phyloP scores from a whole-genome alignment of 2,113 vertebrate genomes.

The Toxostoma redivivum region DNA sequence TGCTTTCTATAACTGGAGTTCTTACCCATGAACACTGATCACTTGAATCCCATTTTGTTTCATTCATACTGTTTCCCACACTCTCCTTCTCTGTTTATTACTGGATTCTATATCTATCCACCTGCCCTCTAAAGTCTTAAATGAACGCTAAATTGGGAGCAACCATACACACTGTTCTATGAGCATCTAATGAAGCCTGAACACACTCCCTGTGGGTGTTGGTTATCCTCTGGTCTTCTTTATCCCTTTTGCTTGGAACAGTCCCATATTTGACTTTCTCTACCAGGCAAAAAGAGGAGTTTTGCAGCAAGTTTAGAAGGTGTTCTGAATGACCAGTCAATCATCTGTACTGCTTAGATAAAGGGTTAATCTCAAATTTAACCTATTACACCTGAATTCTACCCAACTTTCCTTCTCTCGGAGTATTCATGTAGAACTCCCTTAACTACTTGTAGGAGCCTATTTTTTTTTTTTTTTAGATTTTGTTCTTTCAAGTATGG shows the following conservation, averaged over 20 bases:
- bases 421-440: background rate
- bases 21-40: background rate
- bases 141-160: background rate
- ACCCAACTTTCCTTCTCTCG: background rate
- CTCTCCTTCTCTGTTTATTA: background rate
- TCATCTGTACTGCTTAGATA: background rate
- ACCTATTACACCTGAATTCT: background rate
- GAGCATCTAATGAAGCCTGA: background rate
- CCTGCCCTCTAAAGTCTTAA: background rate
- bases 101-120: background rate
- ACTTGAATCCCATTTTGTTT: background rate
- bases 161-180: background rate
- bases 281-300: background rate
- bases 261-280: background rate
- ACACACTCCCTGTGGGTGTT: background rate
- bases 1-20: background rate
- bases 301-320: background rate
- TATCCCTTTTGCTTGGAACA: background rate
- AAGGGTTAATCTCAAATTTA: background rate
- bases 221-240: background rate
- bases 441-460: background rate
- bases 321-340: background rate
- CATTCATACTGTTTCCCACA: background rate
- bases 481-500: background rate
- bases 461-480: background rate